Evolutionary conservation across 1,140 invertebrate species (phyloP), one percentile per base, ranked within the genome.

Genomic region (Episyrphus balteatus): DNA sequence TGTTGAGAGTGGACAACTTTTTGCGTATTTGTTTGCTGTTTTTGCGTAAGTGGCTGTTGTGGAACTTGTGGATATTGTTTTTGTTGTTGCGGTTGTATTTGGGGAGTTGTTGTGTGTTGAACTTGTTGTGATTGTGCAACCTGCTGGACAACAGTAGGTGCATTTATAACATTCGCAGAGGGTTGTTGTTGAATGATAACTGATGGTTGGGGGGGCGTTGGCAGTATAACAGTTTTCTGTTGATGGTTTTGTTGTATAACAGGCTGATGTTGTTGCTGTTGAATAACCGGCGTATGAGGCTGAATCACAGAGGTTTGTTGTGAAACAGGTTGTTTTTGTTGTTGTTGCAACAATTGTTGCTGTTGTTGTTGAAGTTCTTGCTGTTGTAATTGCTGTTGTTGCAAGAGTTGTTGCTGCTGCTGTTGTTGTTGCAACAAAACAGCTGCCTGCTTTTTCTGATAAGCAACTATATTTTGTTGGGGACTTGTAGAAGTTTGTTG

Each of bases 61-160:
- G 48, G 51, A 55, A 43, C 52, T 44, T 32, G 53, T 53, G 53
- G 57, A n/a, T n/a, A n/a, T n/a, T n/a, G n/a, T n/a, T n/a, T n/a
- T n/a, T n/a, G n/a, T n/a, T n/a, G n/a, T n/a, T n/a, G n/a, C n/a
- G n/a, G n/a, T n/a, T n/a, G n/a, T n/a, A n/a, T n/a, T 58, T n/a
- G 64, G 32, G 36, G 41, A 38, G 41, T 42, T 42, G 18, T 26
- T 45, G 44, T 26, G 12, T 42, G 18, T 18, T 43, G 42, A n/a
- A 30, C 12, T 17, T 44, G 32, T n/a, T 44, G 42, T n/a, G n/a
- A n/a, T 13, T 31, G 42, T 32, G 21, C 9, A 31, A 21, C 7
- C n/a, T 18, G 42, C 17, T 21, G 42, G 12, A 26, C 18, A 26
- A 7, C 17, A 41, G 9, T 31, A 15, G 26, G 10, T 43, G 41